Base-by-base conservation (phyloP, 1,140 invertebrate genomes). In the Apis laboriosa region DNA sequence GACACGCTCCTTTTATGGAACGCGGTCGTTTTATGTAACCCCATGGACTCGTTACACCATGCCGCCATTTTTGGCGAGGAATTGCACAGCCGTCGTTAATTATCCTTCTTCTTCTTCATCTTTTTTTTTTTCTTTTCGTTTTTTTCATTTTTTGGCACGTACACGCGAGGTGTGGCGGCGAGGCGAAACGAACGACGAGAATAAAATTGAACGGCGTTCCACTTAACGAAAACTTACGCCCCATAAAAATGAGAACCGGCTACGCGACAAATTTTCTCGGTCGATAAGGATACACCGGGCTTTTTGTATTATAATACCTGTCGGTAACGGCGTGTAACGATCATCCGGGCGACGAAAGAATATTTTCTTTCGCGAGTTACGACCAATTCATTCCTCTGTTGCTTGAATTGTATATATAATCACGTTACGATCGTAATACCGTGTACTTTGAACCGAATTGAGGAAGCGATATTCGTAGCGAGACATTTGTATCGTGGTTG, bases 1-100 rank as follows among this genome's bases (percentile, higher is more conserved):
- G 80, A 82, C 64, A 67, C 80, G 64, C 55, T 77, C 80, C 80
- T 82, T 82, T 61, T 82, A 82, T 8, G 80, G 80, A 19, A 17
- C 12, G 61, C 13, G 43, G 34, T 21, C 80, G 73, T 76, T 82
- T 82, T 82, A 82, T 77, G 80, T 82, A 82, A 82, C 73, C 72
- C 34, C 73, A 64, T 56, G 80, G 21, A 77, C 73, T 61, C 79
- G 73, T 82, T 77, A 77, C 80, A 77, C 73, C 80, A 70, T 64
- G 73, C 55, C 56, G n/a, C 80, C 80, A 82, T 82, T 82, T 82
- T 82, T 77, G 80, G 80, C 73, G 9, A 61, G 55, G 80, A 68
- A 77, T 82, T 67, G 80, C 80, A 61, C 80, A 34, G 13, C 49
- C 80, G 80, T 70, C 80, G 80, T 82, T 82, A 82, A 82, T 82